These are phyloP conservation scores for Apteryx mantelli DNA, from an alignment of 2,113 vertebrate genomes.

Conservation along the genomic window DNA sequence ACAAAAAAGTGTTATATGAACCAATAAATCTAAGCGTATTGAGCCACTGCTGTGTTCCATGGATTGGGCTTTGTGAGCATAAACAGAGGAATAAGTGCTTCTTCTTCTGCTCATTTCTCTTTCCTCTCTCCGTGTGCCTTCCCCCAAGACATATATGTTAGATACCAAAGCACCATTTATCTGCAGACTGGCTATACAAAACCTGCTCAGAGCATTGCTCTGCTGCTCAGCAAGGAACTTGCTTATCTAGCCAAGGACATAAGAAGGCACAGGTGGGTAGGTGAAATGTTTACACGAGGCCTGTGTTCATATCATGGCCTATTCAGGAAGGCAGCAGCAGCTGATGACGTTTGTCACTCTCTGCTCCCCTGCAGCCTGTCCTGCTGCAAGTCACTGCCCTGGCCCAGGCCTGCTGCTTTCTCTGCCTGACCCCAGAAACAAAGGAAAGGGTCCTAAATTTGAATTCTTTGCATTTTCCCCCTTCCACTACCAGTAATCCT, in stretches of 20 bases:
- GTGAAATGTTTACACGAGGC: background rate
- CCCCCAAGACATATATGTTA: accelerated
- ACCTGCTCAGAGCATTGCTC: background rate
- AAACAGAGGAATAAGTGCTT: background rate
- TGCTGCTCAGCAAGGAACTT: background rate
- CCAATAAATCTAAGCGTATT: background rate
- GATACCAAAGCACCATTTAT: background rate
- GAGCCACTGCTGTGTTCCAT: background rate
- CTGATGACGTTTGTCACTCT: too few species aligned
- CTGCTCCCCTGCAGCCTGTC: too few species aligned
- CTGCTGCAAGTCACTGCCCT: too few species aligned
- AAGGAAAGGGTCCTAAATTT: background rate
- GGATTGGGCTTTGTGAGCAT: background rate
- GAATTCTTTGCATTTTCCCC: background rate
- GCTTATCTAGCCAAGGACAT: background rate
- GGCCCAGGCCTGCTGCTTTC: too few species aligned
- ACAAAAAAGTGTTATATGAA: accelerated
- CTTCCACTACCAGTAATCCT: too few species aligned
- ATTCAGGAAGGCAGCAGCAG: too few species aligned
- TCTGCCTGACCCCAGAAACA: too few species aligned
- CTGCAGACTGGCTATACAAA: background rate
- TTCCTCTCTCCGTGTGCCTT: background rate
- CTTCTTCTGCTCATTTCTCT: background rate
- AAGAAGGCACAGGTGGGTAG: background rate
- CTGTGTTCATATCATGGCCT: background rate